Evolutionary conservation across 2,797 vertebrate species (phyloP).

Genomic region (Oreochromis mossambicus): DNA sequence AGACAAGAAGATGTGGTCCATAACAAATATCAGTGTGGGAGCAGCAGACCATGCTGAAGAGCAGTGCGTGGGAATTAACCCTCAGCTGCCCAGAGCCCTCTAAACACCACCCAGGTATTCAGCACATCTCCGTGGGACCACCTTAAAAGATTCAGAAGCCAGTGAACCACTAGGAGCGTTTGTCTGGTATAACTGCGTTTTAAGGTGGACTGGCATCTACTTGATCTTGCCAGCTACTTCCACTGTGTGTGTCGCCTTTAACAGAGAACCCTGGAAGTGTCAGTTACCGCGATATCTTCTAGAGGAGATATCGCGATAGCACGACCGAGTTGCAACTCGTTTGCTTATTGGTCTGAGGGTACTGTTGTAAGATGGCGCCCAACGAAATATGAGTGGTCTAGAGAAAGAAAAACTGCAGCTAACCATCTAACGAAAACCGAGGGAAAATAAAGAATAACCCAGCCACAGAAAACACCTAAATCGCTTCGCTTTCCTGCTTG

Average conservation of each 20-base stretch:
- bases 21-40: background rate
- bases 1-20: background rate
- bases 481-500: background rate
- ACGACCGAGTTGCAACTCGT: background rate
- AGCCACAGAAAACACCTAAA: background rate
- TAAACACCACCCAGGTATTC: background rate
- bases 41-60: slow-evolving; percentile 3
- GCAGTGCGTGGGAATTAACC: slow-evolving; percentile 66
- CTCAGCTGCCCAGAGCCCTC: slow-evolving; percentile 9
- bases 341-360: slow-evolving; percentile 80
- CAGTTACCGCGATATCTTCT: slow-evolving; percentile 67
- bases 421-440: slow-evolving; percentile 6
- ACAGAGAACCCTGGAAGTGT: slow-evolving; percentile 20
- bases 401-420: slow-evolving; percentile 56
- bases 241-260: slow-evolving; percentile 77
- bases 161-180: slow-evolving; percentile 58
- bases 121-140: slow-evolving; percentile 38
- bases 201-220: slow-evolving; percentile 69
- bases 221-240: background rate
- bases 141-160: slow-evolving; percentile 68
- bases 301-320: slow-evolving; percentile 71
- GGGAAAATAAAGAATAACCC: background rate
- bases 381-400: slow-evolving; percentile 85
- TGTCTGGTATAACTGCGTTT: slow-evolving; percentile 53
- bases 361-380: slow-evolving; percentile 95